Evolutionary conservation across 2,113 vertebrate species (phyloP), one percentile per base, ranked within the genome.

Genomic region (Pseudopipra pipra): DNA sequence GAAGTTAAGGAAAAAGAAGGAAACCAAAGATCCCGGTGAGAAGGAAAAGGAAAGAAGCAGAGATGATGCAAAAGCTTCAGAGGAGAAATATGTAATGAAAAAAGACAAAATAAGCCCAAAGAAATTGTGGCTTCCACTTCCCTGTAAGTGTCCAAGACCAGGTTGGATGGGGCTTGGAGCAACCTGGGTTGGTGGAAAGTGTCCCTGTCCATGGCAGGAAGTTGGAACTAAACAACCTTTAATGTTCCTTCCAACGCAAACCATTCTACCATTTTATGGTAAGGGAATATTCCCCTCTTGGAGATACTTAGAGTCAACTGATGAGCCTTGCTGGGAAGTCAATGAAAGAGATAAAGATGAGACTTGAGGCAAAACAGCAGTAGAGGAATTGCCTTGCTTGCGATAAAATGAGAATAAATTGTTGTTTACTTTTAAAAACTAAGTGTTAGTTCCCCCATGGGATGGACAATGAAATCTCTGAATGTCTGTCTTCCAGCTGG

Each of bases 161-260:
- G 37, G 54, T 0, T 67, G 70, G 52, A 46, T 3, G 14, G 35
- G 30, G 6, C 25, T 49, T 20, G 52, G 37, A 66, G 31, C 44
- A 66, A 0, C 44, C 35, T 74, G 44, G 52, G 5, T 12, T 1
- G 8, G 23, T 17, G 46, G 28, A 0, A 82, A 12, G 12, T 59
- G 44, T 28, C 33, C 37, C 37, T 66, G 22, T 18, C 37, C 18
- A 11, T 28, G 37, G 8, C 76, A 54, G 35, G 37, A 13, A 9
- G 8, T 8, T 33, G 33, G 15, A 1, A 39, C 5, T 39, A 24
- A 20, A 1, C 37, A 28, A 3, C 13, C 0, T 59, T 52, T 30
- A 16, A 6, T 7, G 4, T 39, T 19, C 30, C 35, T 31, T 35
- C 27, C 33, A 23, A 37, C 5, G 1, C 22, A 37, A 2, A 56